phyloP scores from a whole-genome alignment of 2,888 invertebrate genomes.

The Andrena fulva region DNA sequence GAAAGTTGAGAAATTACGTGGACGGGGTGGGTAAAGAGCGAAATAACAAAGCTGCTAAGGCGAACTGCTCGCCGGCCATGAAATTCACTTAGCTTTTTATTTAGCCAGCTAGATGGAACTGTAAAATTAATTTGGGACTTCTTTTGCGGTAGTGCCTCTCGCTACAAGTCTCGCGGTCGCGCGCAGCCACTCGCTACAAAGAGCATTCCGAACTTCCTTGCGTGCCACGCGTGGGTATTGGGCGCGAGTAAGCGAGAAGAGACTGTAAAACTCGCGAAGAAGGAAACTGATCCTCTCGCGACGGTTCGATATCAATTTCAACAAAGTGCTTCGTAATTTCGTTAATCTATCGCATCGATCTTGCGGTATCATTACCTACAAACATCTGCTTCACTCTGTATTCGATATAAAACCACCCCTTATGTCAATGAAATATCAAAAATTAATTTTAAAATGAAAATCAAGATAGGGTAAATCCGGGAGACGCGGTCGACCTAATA shows the following conservation, averaged over 20 bases:
- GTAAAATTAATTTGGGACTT: slow-evolving; percentile 40
- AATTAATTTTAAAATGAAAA: neutral
- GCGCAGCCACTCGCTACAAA: neutral
- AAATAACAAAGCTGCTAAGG: slow-evolving; percentile 19
- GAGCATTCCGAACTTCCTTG: neutral
- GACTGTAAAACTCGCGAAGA: neutral
- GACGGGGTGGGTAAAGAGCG: slow-evolving; percentile 17
- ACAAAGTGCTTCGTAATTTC: neutral
- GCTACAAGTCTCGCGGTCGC: neutral
- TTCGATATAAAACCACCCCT: neutral
- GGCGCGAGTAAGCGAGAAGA: neutral
- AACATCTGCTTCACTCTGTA: neutral
- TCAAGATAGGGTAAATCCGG: neutral
- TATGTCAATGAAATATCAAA: neutral
- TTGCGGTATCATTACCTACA: neutral
- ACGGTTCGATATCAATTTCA: neutral
- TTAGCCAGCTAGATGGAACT: slow-evolving; percentile 25
- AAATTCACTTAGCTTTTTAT: slow-evolving; percentile 49
- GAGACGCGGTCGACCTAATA: no score
- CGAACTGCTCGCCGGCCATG: slow-evolving; percentile 4
- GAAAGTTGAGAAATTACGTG: slow-evolving; percentile 28
- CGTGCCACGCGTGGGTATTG: neutral
- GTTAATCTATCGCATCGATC: neutral
- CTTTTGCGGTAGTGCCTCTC: neutral
- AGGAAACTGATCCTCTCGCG: neutral